Conservation (phyloP, 35 echinoderm and acorn worm genomes). For the Heliocidaris tuberculata region DNA sequence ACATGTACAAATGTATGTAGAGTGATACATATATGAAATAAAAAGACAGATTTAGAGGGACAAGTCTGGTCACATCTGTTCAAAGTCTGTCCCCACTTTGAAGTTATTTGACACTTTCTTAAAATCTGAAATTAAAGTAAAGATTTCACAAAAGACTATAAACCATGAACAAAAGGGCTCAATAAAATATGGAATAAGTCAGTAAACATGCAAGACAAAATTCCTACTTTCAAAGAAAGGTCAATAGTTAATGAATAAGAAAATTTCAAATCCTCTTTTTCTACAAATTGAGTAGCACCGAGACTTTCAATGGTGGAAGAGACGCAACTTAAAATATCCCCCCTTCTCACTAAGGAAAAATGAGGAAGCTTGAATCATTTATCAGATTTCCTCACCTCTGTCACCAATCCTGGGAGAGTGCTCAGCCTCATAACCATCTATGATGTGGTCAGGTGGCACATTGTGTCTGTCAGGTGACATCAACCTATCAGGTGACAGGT, state of each 20-base stretch:
- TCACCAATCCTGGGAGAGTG: slow-evolving; percentile 18
- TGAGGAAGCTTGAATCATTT: background rate
- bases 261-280: too few relatives aligned
- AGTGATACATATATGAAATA: background rate
- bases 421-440: background rate
- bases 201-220: too few relatives aligned
- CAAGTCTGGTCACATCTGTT: background rate
- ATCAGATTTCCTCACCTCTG: background rate
- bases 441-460: slow-evolving; percentile 17
- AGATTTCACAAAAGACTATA: background rate
- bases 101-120: background rate
- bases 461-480: background rate
- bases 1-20: too few relatives aligned
- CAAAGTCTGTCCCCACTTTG: background rate
- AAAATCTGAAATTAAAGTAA: background rate
- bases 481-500: background rate
- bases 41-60: background rate
- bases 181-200: too few relatives aligned
- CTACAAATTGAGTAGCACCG: too few relatives aligned
- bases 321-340: background rate
- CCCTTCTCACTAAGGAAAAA: background rate
- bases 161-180: background rate
- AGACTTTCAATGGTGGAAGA: background rate
- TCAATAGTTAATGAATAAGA: too few relatives aligned
- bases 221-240: too few relatives aligned